Evolutionary conservation across 1,140 invertebrate species (phyloP).

Genomic region (Apis cerana): DNA sequence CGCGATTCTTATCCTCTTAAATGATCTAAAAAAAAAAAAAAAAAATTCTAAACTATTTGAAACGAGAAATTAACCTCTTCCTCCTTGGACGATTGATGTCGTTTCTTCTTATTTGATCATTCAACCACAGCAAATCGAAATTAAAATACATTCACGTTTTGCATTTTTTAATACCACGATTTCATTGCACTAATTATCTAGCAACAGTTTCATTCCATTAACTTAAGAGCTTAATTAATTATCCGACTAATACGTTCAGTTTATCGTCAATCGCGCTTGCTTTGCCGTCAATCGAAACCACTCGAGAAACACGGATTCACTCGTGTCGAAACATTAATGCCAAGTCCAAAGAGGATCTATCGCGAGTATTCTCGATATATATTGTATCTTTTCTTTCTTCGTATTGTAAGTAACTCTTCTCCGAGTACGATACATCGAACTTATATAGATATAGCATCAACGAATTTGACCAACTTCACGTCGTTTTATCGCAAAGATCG

Average conservation of each 20-base stretch:
- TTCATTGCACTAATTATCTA: background rate
- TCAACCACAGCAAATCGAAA: too few relatives aligned
- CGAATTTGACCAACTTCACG: conserved; percentile 1
- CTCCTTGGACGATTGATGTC: background rate
- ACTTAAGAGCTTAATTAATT: conserved; percentile 3
- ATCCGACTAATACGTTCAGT: background rate
- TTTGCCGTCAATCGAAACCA: background rate
- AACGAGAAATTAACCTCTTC: background rate
- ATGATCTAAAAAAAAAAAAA: background rate
- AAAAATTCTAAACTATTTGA: too few relatives aligned
- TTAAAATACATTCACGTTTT: background rate
- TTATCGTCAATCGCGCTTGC: background rate
- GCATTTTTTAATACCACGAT: background rate
- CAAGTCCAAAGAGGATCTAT: background rate
- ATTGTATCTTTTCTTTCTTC: too few relatives aligned
- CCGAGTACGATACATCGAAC: background rate
- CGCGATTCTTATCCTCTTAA: background rate
- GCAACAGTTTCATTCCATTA: background rate
- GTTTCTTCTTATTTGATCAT: too few relatives aligned
- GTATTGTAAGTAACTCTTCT: too few relatives aligned
- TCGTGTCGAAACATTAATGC: background rate
- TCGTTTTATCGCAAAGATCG: background rate
- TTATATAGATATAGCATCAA: background rate
- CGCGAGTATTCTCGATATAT: too few relatives aligned
- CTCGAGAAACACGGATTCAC: background rate